Base-by-base conservation (phyloP, 1,140 invertebrate species). In the Caligus rogercresseyi region DNA sequence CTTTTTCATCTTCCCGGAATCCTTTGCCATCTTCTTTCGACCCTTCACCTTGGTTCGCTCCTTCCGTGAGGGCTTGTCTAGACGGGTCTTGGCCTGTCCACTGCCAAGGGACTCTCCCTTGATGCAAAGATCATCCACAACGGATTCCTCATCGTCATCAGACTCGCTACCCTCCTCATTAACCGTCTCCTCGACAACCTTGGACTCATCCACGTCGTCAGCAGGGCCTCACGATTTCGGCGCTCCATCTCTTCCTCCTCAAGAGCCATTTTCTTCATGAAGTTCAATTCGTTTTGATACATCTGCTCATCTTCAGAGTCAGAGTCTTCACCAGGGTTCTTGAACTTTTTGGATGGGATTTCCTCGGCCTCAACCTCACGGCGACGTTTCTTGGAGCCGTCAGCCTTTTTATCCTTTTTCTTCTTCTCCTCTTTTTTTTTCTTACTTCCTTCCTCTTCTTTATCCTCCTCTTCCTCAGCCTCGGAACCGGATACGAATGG, bases 201-300 rank as follows among this genome's bases (percentile, higher is more conserved):
- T 43, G 31, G 31, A 11, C 1, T 56, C 54, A 3, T n/a, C 18
- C 2, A 21, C 54, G 3, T 56, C 54, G 54, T 3, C 54, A 20
- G 20, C 54, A 56, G 20, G 19, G 20, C 54, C 16, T 56, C 54
- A n/a, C 24, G n/a, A 56, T 56, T 25, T 18, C 24, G 19, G 2
- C 54, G 54, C 54, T 56, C 54, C 20, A 56, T 16, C 20, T 60
- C 26, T 3, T 60, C 26, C 25, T 60, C 57, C n/a, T 60, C 57
- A 13, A 31, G 20, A 19, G 57, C 26, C 26, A 26, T 31, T 21
- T 21, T 16, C 11, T 60, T 43, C 57, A 60, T 60, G 57, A 24
- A 60, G 2, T 60, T 25, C 3, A 26, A 16, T 25, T 60, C 57
- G 19, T 21, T 25, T 43, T 60, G 57, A 26, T 60, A 20, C 16